These are phyloP conservation scores for Brotula barbata DNA, from an alignment of 2,797 vertebrate genomes.

Conservation along the genomic window DNA sequence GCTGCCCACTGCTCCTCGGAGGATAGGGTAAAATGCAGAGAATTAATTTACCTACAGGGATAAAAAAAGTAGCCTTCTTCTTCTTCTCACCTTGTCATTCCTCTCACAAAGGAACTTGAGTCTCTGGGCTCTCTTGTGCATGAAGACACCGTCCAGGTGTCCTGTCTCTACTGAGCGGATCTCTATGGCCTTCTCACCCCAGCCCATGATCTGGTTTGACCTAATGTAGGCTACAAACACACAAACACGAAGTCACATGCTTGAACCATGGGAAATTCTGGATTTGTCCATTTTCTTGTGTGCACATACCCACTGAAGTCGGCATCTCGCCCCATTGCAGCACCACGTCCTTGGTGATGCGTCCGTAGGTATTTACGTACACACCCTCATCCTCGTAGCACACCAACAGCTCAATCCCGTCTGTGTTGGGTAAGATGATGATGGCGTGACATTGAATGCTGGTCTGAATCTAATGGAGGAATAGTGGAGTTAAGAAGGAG, in stretches of 20 bases:
- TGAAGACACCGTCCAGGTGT: conserved; percentile 91
- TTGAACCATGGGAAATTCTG: no score
- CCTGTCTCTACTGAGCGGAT: conserved; percentile 93
- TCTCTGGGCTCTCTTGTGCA: conserved; percentile 93
- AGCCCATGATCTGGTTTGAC: conserved; percentile 96
- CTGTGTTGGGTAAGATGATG: conserved; percentile 90
- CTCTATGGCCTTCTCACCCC: conserved; percentile 95
- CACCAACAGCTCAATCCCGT: conserved; percentile 91
- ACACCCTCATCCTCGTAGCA: conserved; percentile 94
- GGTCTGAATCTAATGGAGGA: conserved; percentile 91
- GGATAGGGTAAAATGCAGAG: no score
- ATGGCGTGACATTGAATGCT: conserved; percentile 90
- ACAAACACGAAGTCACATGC: background rate
- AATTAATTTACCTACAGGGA: no score
- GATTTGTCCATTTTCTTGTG: background rate
- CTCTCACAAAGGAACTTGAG: conserved; percentile 93
- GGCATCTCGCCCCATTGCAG: conserved; percentile 96
- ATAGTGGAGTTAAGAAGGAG: no score
- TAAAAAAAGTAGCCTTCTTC: no score
- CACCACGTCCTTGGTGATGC: conserved; percentile 94
- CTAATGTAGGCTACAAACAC: conserved; percentile 85
- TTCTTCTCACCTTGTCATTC: conserved; percentile 88
- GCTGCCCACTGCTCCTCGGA: no score
- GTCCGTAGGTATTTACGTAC: conserved; percentile 91
- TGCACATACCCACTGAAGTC: conserved; percentile 86